Evolutionary conservation across 2,888 invertebrate species (phyloP), one percentile per base, ranked within the genome.

Genomic region (Zaprionus lineosus): DNA sequence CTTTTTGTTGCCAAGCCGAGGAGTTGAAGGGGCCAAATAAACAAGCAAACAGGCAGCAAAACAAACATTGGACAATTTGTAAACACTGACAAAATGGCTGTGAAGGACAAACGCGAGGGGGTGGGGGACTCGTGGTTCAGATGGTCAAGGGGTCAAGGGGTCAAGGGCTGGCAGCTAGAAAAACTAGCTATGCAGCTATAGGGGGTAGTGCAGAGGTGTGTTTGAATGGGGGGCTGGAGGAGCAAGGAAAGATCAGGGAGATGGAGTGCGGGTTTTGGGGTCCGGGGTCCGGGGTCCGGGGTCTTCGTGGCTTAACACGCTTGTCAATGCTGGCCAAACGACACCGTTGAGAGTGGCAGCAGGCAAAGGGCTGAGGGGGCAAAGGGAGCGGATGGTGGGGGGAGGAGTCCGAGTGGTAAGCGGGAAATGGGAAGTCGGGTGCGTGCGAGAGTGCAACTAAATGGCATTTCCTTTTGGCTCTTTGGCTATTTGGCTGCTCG

Each of bases 381-480:
- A n/a, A n/a, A 9, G 1, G 16, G 9, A 4, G 29, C 0, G 19
- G n/a, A n/a, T 4, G 26, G 7, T n/a, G 4, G n/a, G 3, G 31
- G 15, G 16, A 4, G 21, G 15, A 11, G 15, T 11, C 2, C 5
- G n/a, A 2, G 21, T 8, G 12, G 2, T 4, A 7, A 1, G 1
- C 33, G 14, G 14, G 14, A 11, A 16, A 11, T 29, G 29, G 29
- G 29, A 11, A 2, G 40, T 36, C 18, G 36, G 9, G 16, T 24
- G 46, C 41, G 61, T 31, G 55, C 18, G 12, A 39, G 48, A 37
- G 46, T 55, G 77, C 60, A 56, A 82, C 82, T 75, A 78, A 78
- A 73, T 75, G 61, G 76, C 74, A 83, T 83, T 79, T 79, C 79
- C 78, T 79, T 82, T 58, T 63, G 55, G 39, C 74, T 68, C 72